Evolutionary conservation across 1,140 invertebrate species (phyloP).

Genomic region (Amphibalanus amphitrite): DNA sequence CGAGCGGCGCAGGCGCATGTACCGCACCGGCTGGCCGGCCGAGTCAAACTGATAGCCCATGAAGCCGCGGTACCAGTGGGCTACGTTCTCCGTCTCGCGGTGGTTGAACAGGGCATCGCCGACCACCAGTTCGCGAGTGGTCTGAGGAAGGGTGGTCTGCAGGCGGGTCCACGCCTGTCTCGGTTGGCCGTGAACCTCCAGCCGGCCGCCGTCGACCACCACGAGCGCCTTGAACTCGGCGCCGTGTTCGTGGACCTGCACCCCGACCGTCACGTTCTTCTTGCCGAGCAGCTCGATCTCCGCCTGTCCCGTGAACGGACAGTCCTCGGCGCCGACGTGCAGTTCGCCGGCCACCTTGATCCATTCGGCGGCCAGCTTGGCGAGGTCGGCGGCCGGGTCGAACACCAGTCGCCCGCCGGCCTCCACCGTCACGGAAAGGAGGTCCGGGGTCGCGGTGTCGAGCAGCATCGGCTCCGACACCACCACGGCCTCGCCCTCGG

Average conservation of each 20-base stretch:
- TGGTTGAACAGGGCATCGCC: background rate
- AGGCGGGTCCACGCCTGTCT: background rate
- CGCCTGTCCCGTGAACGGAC: too few relatives aligned
- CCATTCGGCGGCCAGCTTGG: too few relatives aligned
- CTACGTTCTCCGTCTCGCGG: background rate
- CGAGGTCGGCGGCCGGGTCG: too few relatives aligned
- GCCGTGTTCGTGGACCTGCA: too few relatives aligned
- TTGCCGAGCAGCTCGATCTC: too few relatives aligned
- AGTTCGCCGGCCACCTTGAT: too few relatives aligned
- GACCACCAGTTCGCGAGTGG: background rate
- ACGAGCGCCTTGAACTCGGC: too few relatives aligned
- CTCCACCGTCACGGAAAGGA: background rate
- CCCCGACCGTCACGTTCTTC: too few relatives aligned
- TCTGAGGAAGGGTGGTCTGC: background rate
- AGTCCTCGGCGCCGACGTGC: too few relatives aligned
- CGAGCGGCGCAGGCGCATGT: background rate
- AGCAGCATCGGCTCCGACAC: background rate
- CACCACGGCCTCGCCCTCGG: background rate
- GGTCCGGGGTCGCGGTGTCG: background rate
- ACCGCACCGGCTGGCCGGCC: background rate
- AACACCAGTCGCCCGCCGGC: too few relatives aligned
- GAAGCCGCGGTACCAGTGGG: background rate
- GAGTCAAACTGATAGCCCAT: background rate
- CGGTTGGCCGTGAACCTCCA: background rate
- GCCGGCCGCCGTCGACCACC: background rate